Base-by-base conservation (phyloP, 2,888 invertebrate species). In the Dorcus parallelipipedus region DNA sequence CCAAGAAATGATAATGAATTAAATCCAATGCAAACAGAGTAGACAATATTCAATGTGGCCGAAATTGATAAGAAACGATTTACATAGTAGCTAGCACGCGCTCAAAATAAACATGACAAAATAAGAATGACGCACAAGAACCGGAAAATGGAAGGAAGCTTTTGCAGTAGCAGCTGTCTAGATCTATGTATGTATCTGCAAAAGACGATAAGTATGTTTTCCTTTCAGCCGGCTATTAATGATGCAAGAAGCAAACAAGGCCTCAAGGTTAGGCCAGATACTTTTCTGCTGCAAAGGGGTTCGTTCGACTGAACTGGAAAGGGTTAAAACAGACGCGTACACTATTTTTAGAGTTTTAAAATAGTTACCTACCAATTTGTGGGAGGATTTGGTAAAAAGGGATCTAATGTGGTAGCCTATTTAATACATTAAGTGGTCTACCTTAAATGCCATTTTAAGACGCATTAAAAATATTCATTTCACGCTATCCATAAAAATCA, bases 341-440 rank as follows among this genome's bases (percentile, higher is more conserved):
- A 69, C 73, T 75, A 75, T 76, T 75, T 76, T 73, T 75, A 73
- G 73, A 67, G 67, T 67, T 71, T 71, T 74, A 74, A 75, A 75
- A 75, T 75, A 76, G 73, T 72, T 70, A 72, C 71, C 69, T 71
- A 69, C 52, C 49, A 52, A 57, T 48, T 57, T 52, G 47, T 52
- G 49, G 52, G 57, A 55, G 55, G 20, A 55, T 55, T 55, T 50
- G 38, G 49, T 55, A 55, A 50, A 50, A 55, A 38, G 54, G 48
- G 41, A 51, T 38, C 38, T 41, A 51, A 51, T 51, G 50, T 23
- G 50, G 40, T 51, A 49, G 48, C 49, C 48, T 54, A 54, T 48
- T 40, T 53, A 47, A 20, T 54, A 45, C 52, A 52, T 52, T 52
- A 52, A 52, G 52, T 42, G 45, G 33, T 6, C 26, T 33, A 33